A percentile compares a stretch with the other conserved stretches of the same genome.
Evolutionary conservation across 37 sponge, comb jelly and placozoan genomes (phyloP).

Genomic region (Ianthella basta): DNA sequence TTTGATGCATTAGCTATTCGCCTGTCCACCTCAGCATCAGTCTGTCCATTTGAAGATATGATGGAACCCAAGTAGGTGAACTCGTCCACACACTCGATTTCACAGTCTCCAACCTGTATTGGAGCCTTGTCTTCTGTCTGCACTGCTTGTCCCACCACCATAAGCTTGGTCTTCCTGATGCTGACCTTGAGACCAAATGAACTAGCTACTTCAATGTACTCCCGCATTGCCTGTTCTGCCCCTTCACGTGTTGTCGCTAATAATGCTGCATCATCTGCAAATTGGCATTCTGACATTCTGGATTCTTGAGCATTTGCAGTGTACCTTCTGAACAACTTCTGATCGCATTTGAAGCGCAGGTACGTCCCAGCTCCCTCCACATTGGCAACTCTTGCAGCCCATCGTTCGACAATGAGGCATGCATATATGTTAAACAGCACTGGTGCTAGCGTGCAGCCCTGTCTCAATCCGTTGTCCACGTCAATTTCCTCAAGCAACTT

Average conservation of each 20-base stretch:
- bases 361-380: too few relatives aligned
- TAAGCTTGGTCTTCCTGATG: background rate
- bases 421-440: too few relatives aligned
- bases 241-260: slow-evolving; percentile 4
- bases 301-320: background rate
- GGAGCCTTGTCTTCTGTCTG: slow-evolving; percentile 26
- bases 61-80: slow-evolving; percentile 25
- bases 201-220: background rate
- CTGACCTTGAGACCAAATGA: slow-evolving; percentile 8
- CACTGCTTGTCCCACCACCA: slow-evolving; percentile 7
- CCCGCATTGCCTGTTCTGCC: slow-evolving; percentile 13
- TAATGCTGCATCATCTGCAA: slow-evolving; percentile 1
- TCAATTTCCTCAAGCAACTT: background rate
- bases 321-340: slow-evolving; percentile 1
- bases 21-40: slow-evolving; percentile 29
- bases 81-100: slow-evolving; percentile 13
- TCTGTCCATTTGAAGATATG: slow-evolving; percentile 13
- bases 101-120: background rate
- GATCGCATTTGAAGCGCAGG: background rate
- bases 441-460: too few relatives aligned
- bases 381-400: too few relatives aligned
- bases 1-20: slow-evolving; percentile 25
- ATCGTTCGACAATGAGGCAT: too few relatives aligned
- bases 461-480: background rate
- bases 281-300: background rate